phyloP scores from a whole-genome alignment of 2,888 invertebrate genomes.

The Macroteleia sp. region DNA sequence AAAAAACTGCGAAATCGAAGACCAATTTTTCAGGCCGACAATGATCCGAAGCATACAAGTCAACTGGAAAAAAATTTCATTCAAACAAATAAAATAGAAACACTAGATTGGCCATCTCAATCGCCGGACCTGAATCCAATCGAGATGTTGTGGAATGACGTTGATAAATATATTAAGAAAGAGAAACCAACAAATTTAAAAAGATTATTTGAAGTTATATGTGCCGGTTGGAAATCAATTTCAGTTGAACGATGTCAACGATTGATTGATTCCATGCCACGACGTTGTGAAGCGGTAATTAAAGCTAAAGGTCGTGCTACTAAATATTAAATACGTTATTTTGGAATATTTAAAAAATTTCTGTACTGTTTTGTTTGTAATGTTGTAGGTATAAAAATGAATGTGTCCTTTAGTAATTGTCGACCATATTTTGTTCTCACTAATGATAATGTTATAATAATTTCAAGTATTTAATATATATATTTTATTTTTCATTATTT shows the following conservation, averaged over 20 bases:
- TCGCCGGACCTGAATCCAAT: slow-evolving; percentile 3
- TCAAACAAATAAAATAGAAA: not conserved
- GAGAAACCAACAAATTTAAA: slow-evolving; percentile 31
- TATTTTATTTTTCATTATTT: too few relatives aligned
- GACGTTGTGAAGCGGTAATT: slow-evolving; percentile 29
- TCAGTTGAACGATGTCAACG: slow-evolving; percentile 12
- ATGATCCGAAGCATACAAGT: too few relatives aligned
- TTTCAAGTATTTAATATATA: too few relatives aligned
- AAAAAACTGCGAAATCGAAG: too few relatives aligned
- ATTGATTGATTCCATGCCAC: slow-evolving; percentile 39
- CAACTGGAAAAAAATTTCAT: too few relatives aligned
- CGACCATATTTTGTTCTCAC: too few relatives aligned
- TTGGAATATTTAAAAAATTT: not conserved
- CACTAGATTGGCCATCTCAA: too few relatives aligned
- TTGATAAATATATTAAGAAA: slow-evolving; percentile 11
- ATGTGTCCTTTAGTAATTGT: too few relatives aligned
- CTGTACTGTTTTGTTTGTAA: too few relatives aligned
- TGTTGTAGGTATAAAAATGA: too few relatives aligned
- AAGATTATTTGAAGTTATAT: slow-evolving; percentile 27
- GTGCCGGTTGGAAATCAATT: slow-evolving; percentile 39
- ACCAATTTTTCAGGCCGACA: too few relatives aligned
- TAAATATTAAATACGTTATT: slow-evolving; percentile 29
- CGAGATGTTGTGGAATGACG: slow-evolving; percentile 37
- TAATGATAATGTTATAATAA: too few relatives aligned
- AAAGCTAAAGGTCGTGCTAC: slow-evolving; percentile 15